phyloP scores from a whole-genome alignment of 2,113 vertebrate species.

The Oncorhynchus tshawytscha region DNA sequence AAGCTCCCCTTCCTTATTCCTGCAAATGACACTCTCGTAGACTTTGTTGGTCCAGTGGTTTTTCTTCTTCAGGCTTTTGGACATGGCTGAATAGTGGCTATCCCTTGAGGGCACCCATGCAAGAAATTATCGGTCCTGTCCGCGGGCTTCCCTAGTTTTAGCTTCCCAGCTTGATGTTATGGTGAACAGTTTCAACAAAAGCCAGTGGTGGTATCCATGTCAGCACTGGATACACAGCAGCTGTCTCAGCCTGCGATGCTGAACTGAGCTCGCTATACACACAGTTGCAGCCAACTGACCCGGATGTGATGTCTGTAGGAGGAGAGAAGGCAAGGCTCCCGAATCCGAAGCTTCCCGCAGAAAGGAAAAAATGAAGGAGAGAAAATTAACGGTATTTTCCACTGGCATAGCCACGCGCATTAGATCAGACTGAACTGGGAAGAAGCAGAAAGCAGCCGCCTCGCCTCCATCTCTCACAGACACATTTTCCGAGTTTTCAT shows the following conservation, averaged over 20 bases:
- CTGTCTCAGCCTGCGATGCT: conserved; percentile 59
- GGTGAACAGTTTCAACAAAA: conserved; percentile 35
- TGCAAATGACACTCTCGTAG: conserved; percentile 87
- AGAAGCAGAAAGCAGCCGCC: background rate
- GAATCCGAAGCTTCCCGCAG: conserved; percentile 63
- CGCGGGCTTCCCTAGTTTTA: conserved; percentile 17
- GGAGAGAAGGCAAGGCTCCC: conserved; percentile 57
- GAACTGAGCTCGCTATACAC: conserved; percentile 62
- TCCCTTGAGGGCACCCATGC: conserved; percentile 54
- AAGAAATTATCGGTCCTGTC: conserved; percentile 38
- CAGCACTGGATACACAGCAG: conserved; percentile 52
- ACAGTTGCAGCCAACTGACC: conserved; percentile 64
- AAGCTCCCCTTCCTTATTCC: conserved; percentile 82
- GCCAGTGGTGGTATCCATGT: conserved; percentile 46
- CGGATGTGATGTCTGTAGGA: conserved; percentile 75
- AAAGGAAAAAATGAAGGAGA: conserved; percentile 33
- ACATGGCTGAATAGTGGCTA: conserved; percentile 79
- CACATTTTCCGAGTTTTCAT: background rate
- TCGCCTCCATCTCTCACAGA: background rate
- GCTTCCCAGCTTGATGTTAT: conserved; percentile 20
- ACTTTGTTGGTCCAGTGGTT: conserved; percentile 97
- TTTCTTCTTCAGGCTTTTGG: conserved; percentile 93
- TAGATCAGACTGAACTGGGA: background rate
- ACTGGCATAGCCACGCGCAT: conserved; percentile 23
- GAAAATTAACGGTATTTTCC: conserved; percentile 46